Percentiles rank a stretch among this genome's conserved stretches.
Evolutionary conservation across 2,888 invertebrate genomes (phyloP).

Genomic region (Mimumesa dahlbomi): DNA sequence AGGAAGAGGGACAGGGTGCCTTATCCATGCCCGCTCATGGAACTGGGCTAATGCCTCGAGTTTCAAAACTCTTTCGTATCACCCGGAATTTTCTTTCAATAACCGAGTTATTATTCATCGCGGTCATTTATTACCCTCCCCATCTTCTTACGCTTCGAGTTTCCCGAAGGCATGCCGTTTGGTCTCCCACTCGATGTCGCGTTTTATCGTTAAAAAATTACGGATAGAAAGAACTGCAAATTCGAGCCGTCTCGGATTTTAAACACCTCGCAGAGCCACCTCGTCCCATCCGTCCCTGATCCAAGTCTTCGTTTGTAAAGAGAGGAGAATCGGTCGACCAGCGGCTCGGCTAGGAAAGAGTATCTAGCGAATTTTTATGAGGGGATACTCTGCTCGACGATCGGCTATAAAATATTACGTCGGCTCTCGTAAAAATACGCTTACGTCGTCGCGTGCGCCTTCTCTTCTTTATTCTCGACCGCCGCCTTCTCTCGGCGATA

Average conservation of each 20-base stretch:
- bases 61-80: constrained; percentile 68
- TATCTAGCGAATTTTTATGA: constrained; percentile 16
- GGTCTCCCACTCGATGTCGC: background rate
- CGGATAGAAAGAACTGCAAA: too few species aligned
- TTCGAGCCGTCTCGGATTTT: too few species aligned
- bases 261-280: too few species aligned
- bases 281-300: background rate
- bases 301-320: background rate
- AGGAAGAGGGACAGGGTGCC: constrained; percentile 14
- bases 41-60: constrained; percentile 74
- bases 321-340: background rate
- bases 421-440: constrained; percentile 24
- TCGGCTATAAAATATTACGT: constrained; percentile 42
- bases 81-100: constrained; percentile 69
- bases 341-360: background rate
- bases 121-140: constrained; percentile 62
- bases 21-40: constrained; percentile 40
- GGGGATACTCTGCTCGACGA: constrained; percentile 21
- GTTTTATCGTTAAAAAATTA: too few species aligned
- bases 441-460: background rate
- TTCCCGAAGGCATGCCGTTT: background rate
- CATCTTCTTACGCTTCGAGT: background rate
- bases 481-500: too few species aligned
- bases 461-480: too few species aligned
- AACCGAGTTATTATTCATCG: constrained; percentile 69